Conservation (phyloP, 2,113 vertebrate species). For the Leptodactylus fuscus region DNA sequence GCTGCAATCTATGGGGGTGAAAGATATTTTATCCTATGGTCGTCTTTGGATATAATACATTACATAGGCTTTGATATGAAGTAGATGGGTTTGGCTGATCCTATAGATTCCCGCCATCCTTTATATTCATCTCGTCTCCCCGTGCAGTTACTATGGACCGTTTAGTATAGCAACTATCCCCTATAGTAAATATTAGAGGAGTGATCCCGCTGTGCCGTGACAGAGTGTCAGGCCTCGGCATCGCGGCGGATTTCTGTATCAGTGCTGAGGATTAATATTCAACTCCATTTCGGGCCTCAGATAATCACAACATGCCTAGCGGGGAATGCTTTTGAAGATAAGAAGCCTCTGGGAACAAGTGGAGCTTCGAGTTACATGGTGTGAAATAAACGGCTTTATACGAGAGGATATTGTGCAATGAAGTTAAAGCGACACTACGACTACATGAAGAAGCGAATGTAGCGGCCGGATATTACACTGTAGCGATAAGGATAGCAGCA, state of each 20-base stretch:
- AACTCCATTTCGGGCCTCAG: neutral
- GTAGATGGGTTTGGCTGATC: too few relatives aligned
- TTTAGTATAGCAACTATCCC: neutral
- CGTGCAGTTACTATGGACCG: neutral
- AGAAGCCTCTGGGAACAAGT: neutral
- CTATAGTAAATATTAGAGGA: neutral
- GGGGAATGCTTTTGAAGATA: slow-evolving; percentile 18
- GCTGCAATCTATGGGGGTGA: too few relatives aligned
- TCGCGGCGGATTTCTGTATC: neutral
- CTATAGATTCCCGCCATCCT: neutral
- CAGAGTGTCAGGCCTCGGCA: neutral
- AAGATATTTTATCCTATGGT: too few relatives aligned
- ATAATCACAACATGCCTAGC: slow-evolving; percentile 1
- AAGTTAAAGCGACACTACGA: neutral
- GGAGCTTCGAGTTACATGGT: neutral
- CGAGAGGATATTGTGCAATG: neutral
- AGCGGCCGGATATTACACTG: neutral
- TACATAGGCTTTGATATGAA: too few relatives aligned
- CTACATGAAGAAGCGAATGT: neutral
- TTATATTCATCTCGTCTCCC: neutral
- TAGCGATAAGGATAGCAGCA: neutral
- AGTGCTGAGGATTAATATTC: neutral
- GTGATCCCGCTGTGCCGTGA: neutral
- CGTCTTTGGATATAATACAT: too few relatives aligned
- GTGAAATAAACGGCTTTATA: neutral